Evolutionary conservation across 2,888 invertebrate genomes (phyloP).

Genomic region (Cerastoderma edule): DNA sequence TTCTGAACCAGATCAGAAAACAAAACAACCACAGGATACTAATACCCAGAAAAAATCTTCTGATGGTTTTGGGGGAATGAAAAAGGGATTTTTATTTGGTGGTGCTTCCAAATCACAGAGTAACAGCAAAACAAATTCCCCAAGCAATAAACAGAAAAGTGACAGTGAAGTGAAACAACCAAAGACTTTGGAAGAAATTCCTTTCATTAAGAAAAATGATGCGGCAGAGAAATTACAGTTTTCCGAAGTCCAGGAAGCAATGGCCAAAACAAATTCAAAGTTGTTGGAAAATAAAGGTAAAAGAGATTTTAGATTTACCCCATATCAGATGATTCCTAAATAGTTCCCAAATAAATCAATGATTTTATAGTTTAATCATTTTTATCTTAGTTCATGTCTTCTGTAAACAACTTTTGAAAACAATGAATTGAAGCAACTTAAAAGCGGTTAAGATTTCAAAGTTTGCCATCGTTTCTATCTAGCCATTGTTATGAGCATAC

Average conservation of each 20-base stretch:
- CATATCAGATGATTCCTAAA: neutral
- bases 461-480: too few relatives aligned
- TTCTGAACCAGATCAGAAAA: too few relatives aligned
- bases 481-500: too few relatives aligned
- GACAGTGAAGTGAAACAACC: slow-evolving; percentile 18
- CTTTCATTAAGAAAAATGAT: slow-evolving; percentile 72
- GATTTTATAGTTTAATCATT: too few relatives aligned
- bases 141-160: slow-evolving; percentile 5
- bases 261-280: slow-evolving; percentile 62
- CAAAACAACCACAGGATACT: neutral
- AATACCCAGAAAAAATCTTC: neutral
- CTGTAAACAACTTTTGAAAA: too few relatives aligned
- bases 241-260: slow-evolving; percentile 78
- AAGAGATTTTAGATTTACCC: neutral
- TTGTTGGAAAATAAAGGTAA: slow-evolving; percentile 57
- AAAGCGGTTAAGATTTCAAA: too few relatives aligned
- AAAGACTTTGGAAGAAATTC: slow-evolving; percentile 68
- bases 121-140: slow-evolving; percentile 18
- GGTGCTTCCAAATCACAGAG: slow-evolving; percentile 53
- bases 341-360: too few relatives aligned
- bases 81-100: slow-evolving; percentile 81
- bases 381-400: too few relatives aligned
- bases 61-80: slow-evolving; percentile 78
- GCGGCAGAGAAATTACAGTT: slow-evolving; percentile 65
- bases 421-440: too few relatives aligned